Conservation (phyloP, 2,797 vertebrate genomes). For the Crenuchus spilurus region DNA sequence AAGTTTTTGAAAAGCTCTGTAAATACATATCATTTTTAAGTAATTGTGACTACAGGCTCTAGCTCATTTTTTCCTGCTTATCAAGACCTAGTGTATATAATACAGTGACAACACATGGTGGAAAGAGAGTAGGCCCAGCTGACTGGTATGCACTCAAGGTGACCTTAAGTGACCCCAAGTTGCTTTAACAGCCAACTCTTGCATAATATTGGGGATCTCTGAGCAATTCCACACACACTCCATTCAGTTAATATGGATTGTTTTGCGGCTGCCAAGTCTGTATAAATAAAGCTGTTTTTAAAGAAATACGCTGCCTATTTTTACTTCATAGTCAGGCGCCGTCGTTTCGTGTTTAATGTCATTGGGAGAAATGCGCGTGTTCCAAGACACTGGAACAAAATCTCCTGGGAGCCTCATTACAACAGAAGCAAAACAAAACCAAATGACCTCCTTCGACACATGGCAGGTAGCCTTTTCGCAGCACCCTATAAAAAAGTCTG, state of each 20-base stretch:
- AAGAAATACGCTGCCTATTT: not conserved
- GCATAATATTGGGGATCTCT: not conserved
- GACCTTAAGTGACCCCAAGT: not conserved
- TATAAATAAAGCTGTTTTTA: not conserved
- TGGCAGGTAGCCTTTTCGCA: not conserved
- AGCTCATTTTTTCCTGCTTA: not conserved
- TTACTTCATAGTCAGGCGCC: not conserved
- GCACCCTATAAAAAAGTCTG: not conserved
- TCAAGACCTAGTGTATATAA: not conserved
- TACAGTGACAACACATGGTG: not conserved
- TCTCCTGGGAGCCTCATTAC: not conserved
- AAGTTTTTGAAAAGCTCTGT: too few relatives aligned
- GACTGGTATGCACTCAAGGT: not conserved
- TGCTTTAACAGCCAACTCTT: constrained; percentile 4
- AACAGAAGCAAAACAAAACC: not conserved
- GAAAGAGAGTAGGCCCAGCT: not conserved
- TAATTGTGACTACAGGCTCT: too few relatives aligned
- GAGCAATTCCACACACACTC: constrained; percentile 3
- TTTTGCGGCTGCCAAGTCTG: constrained; percentile 4
- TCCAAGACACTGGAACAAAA: not conserved
- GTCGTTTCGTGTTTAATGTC: not conserved
- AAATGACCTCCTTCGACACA: not conserved
- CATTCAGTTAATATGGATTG: not conserved
- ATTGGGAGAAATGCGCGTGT: too few relatives aligned
- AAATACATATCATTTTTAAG: too few relatives aligned